Evolutionary conservation across 1,140 invertebrate genomes (phyloP).

Genomic region (Rhopalosiphum padi): DNA sequence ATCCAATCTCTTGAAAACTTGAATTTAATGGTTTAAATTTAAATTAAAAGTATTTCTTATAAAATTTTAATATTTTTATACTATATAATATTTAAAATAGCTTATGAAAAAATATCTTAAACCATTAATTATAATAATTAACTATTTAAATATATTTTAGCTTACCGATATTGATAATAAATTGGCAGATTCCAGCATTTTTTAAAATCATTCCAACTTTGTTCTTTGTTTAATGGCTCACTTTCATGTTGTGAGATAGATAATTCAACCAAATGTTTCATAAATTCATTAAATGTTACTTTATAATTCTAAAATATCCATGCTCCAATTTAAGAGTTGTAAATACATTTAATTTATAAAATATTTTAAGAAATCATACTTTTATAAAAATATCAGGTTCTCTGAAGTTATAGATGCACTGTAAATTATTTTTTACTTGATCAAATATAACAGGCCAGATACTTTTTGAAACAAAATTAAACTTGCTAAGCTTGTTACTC

Average conservation of each 20-base stretch:
- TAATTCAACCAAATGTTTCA: slow-evolving; percentile 22
- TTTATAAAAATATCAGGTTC: slow-evolving; percentile 46
- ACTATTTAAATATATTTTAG: not conserved
- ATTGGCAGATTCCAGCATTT: slow-evolving; percentile 53
- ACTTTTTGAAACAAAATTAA: slow-evolving; percentile 46
- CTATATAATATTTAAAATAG: not conserved
- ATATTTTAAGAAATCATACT: slow-evolving; percentile 14
- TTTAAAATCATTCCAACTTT: slow-evolving; percentile 53
- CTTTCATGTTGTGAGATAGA: slow-evolving; percentile 38
- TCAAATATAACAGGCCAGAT: slow-evolving; percentile 41
- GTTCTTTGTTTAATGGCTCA: slow-evolving; percentile 21
- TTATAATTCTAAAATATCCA: slow-evolving; percentile 47
- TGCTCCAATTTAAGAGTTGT: not conserved
- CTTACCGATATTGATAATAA: slow-evolving; percentile 57
- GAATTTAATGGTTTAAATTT: not conserved
- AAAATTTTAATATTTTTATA: not conserved
- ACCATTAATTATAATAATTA: not conserved
- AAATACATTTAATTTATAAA: not conserved
- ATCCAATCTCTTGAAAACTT: slow-evolving; percentile 49
- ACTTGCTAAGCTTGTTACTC: not conserved
- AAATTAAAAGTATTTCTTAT: not conserved
- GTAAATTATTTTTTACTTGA: slow-evolving; percentile 46
- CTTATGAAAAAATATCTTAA: no score
- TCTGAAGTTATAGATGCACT: slow-evolving; percentile 38
- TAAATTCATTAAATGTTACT: slow-evolving; percentile 50